Evolutionary conservation across 1,140 invertebrate genomes (phyloP).

Genomic region (Drosophila lini): DNA sequence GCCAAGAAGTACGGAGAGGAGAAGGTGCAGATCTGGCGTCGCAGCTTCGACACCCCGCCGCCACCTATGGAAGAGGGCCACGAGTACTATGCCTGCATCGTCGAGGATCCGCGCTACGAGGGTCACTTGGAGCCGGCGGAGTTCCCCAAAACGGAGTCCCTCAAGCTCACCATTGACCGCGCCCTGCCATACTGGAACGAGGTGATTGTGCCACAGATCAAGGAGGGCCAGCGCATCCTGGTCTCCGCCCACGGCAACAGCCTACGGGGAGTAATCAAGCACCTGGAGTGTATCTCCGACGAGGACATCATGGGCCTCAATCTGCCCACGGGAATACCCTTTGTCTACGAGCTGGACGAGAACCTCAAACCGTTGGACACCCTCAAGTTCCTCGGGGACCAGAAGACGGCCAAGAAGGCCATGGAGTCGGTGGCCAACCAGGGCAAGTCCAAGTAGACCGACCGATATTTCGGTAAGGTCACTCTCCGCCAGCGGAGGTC

Average conservation of each 20-base stretch:
- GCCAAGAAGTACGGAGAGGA: slow-evolving; percentile 97
- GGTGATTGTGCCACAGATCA: slow-evolving; percentile 94
- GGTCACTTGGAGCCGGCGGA: slow-evolving; percentile 90
- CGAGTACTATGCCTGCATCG: slow-evolving; percentile 92
- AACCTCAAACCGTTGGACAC: slow-evolving; percentile 94
- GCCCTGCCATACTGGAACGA: slow-evolving; percentile 98
- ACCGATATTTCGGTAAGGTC: not conserved
- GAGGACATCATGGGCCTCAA: slow-evolving; percentile 95
- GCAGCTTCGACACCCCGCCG: slow-evolving; percentile 96
- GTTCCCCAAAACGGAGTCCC: slow-evolving; percentile 96
- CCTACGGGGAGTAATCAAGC: slow-evolving; percentile 96
- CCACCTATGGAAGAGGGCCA: slow-evolving; percentile 94
- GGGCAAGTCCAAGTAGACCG: slow-evolving; percentile 88
- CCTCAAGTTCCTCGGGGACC: slow-evolving; percentile 96
- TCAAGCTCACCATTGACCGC: slow-evolving; percentile 95
- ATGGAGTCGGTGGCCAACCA: slow-evolving; percentile 96
- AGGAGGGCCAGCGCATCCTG: slow-evolving; percentile 93
- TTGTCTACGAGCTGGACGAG: slow-evolving; percentile 96
- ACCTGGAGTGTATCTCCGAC: slow-evolving; percentile 93
- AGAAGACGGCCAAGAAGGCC: slow-evolving; percentile 96
- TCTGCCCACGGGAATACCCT: slow-evolving; percentile 97
- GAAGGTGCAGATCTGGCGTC: slow-evolving; percentile 96
- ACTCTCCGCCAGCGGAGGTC: slow-evolving; percentile 32
- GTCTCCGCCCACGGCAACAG: slow-evolving; percentile 98
- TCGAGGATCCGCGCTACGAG: slow-evolving; percentile 91